Evolutionary conservation across 2,797 vertebrate genomes (phyloP), one percentile per base, ranked within the genome.

Genomic region (Onychomys arenicola): DNA sequence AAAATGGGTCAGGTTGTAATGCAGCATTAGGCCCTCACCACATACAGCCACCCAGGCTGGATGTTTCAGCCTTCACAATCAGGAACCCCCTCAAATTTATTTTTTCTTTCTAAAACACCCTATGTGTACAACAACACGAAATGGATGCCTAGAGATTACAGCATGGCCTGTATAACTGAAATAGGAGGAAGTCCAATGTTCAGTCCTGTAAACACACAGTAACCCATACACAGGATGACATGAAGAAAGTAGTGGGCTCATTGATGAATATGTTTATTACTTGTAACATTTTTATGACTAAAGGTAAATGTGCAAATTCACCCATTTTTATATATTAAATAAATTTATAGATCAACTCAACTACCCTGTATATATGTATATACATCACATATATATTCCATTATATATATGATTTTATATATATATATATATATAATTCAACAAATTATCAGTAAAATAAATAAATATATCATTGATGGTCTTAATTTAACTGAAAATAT

Each of bases 401-500:
- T 65, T 21, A 59, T 7, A 59, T 21, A 29, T 77, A 4, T n/a
- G n/a, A n/a, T n/a, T 13, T n/a, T n/a, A n/a, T n/a, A 55, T 55
- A 55, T 14, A 59, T 25, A 29, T 14, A 52, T 3, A 52, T 3
- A 49, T 9, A 49, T 9, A 52, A 16, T 77, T 55, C 55, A 55
- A 55, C 52, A 55, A 55, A 17, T 55, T 55, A 55, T 55, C 55
- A 55, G 16, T 6, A 84, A 90, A 80, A 71, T 52, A 69, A 46
- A n/a, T 63, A 90, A 55, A n/a, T 69, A 80, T 90, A 7, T 46
- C 5, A 49, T 43, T 34, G 43, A 88, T 43, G 19, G 17, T 46
- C 16, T 76, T 34, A 90, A 84, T 91, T 80, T 88, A 75, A 93
- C 23, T 92, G 37, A 96, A 88, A 90, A 65, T 55, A 46, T 46